Conservation (phyloP, 2,113 vertebrate species). For the Gallinago undulata region DNA sequence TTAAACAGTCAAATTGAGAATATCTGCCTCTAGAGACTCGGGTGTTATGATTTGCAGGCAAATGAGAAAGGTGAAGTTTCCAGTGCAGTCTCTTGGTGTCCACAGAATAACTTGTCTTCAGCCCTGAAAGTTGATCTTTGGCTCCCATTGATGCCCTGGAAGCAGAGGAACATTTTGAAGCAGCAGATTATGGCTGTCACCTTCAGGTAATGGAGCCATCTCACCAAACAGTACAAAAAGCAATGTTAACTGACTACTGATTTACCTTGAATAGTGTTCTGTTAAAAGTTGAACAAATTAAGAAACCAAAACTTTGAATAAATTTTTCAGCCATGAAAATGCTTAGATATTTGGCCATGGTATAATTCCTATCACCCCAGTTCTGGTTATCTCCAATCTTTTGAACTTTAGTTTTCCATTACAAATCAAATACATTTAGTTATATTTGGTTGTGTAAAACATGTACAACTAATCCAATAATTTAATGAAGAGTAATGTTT, state of each 20-base stretch:
- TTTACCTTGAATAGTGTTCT: background rate
- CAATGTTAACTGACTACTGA: background rate
- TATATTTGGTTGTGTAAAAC: background rate
- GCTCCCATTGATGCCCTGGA: background rate
- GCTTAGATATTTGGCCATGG: background rate
- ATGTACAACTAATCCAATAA: background rate
- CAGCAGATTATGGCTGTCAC: background rate
- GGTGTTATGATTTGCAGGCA: rapidly evolving
- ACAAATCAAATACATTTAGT: background rate
- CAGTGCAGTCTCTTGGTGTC: too few species aligned
- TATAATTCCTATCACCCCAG: background rate
- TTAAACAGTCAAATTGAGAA: background rate
- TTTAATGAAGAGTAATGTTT: background rate
- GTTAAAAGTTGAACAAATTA: background rate
- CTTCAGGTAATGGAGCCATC: background rate
- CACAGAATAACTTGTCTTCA: background rate
- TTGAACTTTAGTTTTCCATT: background rate
- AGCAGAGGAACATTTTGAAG: background rate
- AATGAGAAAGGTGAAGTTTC: rapidly evolving
- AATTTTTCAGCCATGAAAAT: background rate
- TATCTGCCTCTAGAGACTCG: background rate
- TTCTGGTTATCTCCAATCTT: background rate
- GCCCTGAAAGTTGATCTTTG: rapidly evolving
- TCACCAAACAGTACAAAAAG: background rate
- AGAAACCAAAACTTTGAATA: background rate